These are phyloP conservation scores for Chalcis sispes DNA, from an alignment of 2,888 invertebrate species.

Conservation along the genomic window DNA sequence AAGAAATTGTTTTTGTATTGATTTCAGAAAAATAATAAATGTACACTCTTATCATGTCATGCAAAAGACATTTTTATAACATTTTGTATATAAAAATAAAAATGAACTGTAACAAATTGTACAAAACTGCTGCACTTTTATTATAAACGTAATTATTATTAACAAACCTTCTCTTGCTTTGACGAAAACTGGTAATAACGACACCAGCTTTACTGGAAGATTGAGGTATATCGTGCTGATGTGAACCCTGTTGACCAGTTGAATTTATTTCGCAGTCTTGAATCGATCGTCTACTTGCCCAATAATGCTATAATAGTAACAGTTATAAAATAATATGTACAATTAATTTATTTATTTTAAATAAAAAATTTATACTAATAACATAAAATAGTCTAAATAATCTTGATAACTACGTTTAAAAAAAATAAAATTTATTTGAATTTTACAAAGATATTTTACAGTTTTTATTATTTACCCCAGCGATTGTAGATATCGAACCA, in stretches of 20 bases:
- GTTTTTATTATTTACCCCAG: slow-evolving; percentile 59
- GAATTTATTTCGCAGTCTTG: slow-evolving; percentile 73
- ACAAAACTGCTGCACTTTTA: slow-evolving; percentile 8
- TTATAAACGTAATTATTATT: not conserved
- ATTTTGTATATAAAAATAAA: slow-evolving; percentile 1
- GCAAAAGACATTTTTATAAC: slow-evolving; percentile 23
- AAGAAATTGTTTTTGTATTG: not conserved
- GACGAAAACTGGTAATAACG: slow-evolving; percentile 92
- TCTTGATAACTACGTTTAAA: no score
- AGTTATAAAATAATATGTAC: not conserved
- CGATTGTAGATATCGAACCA: slow-evolving; percentile 67
- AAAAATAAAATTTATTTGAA: no score
- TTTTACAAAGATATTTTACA: not conserved
- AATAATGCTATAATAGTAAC: slow-evolving; percentile 76
- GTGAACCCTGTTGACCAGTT: slow-evolving; percentile 61
- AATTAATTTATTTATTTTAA: slow-evolving; percentile 7
- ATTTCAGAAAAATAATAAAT: slow-evolving; percentile 11
- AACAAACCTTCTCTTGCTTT: slow-evolving; percentile 89
- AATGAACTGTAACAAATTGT: slow-evolving; percentile 13
- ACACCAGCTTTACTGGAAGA: slow-evolving; percentile 85
- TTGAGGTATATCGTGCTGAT: slow-evolving; percentile 68
- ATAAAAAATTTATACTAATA: not conserved
- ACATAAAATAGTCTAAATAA: no score
- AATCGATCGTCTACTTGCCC: slow-evolving; percentile 76
- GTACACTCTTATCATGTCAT: slow-evolving; percentile 38